Percentiles rank a stretch among this genome's conserved stretches.
Evolutionary conservation across 1,140 invertebrate species (phyloP).

Genomic region (Metopolophium dirhodum): DNA sequence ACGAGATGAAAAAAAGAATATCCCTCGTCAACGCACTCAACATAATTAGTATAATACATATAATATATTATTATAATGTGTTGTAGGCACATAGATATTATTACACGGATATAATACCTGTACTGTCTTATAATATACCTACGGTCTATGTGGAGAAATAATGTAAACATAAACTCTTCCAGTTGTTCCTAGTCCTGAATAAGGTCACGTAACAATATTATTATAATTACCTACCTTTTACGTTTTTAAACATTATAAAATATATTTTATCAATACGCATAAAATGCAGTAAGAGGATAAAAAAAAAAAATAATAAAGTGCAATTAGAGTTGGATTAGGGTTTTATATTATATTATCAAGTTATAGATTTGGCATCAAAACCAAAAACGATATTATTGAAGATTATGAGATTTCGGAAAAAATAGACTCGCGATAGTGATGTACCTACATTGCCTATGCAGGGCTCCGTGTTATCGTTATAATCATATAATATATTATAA

Average conservation of each 20-base stretch:
- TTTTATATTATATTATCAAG: no score
- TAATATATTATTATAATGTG: background rate
- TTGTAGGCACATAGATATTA: background rate
- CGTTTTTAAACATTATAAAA: background rate
- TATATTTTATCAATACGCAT: background rate
- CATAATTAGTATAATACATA: background rate
- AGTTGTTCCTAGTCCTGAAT: background rate
- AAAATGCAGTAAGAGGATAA: background rate
- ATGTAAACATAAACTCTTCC: background rate
- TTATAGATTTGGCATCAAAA: no score
- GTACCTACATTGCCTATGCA: background rate
- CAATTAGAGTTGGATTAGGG: no score
- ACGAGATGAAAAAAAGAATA: background rate
- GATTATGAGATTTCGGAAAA: background rate
- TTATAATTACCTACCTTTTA: background rate
- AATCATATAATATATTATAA: no score
- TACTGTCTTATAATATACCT: background rate
- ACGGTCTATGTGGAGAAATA: background rate
- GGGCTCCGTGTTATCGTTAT: background rate
- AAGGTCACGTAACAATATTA: background rate
- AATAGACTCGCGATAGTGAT: background rate
- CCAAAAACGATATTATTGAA: background rate
- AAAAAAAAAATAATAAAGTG: background rate
- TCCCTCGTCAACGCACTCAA: background rate
- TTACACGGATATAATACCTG: background rate